Conservation (phyloP, 2,113 vertebrate species). For the Tachycineta bicolor region DNA sequence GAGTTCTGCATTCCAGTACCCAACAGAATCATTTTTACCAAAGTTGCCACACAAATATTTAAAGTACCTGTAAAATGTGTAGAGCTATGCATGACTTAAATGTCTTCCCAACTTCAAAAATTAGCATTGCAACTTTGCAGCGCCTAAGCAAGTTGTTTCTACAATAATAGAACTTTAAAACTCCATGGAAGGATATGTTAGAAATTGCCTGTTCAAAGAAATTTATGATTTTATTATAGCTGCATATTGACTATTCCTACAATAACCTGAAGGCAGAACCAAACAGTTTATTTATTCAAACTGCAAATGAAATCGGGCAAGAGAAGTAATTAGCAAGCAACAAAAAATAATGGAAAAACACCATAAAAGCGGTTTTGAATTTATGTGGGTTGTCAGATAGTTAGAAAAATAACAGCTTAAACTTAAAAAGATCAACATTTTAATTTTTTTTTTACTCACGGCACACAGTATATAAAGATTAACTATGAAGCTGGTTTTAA, state of each 20-base stretch:
- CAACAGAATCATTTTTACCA: neutral
- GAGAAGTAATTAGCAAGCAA: constrained; percentile 83
- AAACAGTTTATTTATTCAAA: constrained; percentile 83
- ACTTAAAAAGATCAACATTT: constrained; percentile 58
- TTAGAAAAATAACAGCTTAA: constrained; percentile 74
- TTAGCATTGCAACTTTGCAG: constrained; percentile 53
- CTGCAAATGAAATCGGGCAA: constrained; percentile 79
- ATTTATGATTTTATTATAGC: constrained; percentile 83
- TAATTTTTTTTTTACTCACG: neutral
- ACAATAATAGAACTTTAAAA: constrained; percentile 72
- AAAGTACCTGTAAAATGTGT: neutral
- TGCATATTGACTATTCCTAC: constrained; percentile 79
- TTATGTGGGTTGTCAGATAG: constrained; percentile 72
- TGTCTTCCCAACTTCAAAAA: constrained; percentile 45
- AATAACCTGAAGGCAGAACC: constrained; percentile 76
- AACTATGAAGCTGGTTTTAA: neutral
- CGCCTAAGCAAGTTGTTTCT: constrained; percentile 62
- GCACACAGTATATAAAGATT: neutral
- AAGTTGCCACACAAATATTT: neutral
- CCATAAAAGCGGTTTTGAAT: constrained; percentile 74
- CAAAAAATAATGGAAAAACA: constrained; percentile 78
- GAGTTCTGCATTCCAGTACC: neutral
- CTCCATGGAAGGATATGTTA: constrained; percentile 64
- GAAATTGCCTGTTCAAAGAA: constrained; percentile 82
- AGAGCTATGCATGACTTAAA: constrained; percentile 3